These are phyloP conservation scores for Podiceps cristatus DNA, from an alignment of 2,113 vertebrate genomes.

Conservation along the genomic window DNA sequence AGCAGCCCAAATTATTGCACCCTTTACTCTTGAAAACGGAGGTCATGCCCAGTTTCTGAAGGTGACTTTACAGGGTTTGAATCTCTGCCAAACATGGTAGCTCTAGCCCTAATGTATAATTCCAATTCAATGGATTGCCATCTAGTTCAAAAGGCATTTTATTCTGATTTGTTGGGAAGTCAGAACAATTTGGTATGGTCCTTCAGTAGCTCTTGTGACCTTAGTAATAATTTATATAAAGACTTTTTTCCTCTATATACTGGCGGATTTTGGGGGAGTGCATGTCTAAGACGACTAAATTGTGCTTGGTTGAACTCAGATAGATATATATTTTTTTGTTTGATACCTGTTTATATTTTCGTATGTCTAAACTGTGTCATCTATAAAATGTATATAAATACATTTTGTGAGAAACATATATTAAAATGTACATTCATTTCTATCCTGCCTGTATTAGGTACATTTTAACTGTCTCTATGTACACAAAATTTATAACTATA, in stretches of 20 bases:
- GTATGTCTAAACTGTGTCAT: not conserved
- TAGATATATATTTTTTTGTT: not conserved
- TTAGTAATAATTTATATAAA: conserved; percentile 1
- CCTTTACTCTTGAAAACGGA: not conserved
- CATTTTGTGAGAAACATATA: not conserved
- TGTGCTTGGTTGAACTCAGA: conserved; percentile 18
- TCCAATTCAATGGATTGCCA: not conserved
- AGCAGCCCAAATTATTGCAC: not conserved
- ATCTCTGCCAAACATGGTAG: not conserved
- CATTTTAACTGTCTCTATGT: not conserved
- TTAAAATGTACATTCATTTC: not conserved
- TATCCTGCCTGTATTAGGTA: not conserved
- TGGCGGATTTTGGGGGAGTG: not conserved
- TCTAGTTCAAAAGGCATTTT: not conserved
- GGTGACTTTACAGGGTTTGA: not conserved
- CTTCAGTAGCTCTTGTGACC: not conserved
- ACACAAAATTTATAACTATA: not conserved
- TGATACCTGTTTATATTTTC: conserved; percentile 9
- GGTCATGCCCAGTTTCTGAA: not conserved
- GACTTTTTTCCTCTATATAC: not conserved
- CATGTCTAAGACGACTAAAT: not conserved
- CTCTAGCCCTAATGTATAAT: not conserved
- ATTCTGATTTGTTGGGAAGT: not conserved
- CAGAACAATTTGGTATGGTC: not conserved
- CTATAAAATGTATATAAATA: not conserved